These are phyloP conservation scores for Scaptomyza graminum DNA, from an alignment of 1,140 invertebrate genomes.

Conservation along the genomic window DNA sequence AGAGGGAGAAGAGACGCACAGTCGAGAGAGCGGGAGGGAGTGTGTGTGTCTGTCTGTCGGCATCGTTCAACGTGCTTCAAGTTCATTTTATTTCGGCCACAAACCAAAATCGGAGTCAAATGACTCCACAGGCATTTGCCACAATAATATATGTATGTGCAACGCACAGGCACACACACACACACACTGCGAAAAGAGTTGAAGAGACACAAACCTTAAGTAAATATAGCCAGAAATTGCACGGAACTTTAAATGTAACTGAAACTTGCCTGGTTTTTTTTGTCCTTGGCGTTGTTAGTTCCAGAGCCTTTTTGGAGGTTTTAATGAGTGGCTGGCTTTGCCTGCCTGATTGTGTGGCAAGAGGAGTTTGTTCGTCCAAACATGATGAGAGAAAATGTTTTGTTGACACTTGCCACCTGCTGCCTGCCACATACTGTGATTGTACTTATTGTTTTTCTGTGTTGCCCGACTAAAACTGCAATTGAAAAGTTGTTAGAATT, in stretches of 20 bases:
- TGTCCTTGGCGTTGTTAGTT: not conserved
- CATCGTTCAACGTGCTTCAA: constrained; percentile 58
- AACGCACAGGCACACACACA: constrained; percentile 15
- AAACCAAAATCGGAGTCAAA: constrained; percentile 80
- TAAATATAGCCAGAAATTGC: not conserved
- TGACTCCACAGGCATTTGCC: constrained; percentile 71
- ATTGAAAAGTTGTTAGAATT: not conserved
- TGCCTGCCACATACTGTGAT: not conserved
- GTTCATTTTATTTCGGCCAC: constrained; percentile 79
- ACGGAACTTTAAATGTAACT: constrained; percentile 14
- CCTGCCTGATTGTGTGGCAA: too few relatives aligned
- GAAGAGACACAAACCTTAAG: not conserved
- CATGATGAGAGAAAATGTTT: constrained; percentile 8
- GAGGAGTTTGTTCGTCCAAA: too few relatives aligned
- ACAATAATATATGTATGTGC: constrained; percentile 64
- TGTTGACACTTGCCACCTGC: constrained; percentile 11
- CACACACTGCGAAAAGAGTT: not conserved
- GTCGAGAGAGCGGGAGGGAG: not conserved
- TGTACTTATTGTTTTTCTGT: too few relatives aligned
- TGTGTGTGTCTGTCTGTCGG: not conserved
- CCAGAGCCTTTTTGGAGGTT: not conserved
- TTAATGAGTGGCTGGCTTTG: constrained; percentile 11
- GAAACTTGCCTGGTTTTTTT: constrained; percentile 2
- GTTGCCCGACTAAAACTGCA: not conserved
- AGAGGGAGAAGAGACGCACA: not conserved